These are phyloP conservation scores for Falcunculus frontatus DNA, from an alignment of 2,113 vertebrate species.

Conservation along the genomic window DNA sequence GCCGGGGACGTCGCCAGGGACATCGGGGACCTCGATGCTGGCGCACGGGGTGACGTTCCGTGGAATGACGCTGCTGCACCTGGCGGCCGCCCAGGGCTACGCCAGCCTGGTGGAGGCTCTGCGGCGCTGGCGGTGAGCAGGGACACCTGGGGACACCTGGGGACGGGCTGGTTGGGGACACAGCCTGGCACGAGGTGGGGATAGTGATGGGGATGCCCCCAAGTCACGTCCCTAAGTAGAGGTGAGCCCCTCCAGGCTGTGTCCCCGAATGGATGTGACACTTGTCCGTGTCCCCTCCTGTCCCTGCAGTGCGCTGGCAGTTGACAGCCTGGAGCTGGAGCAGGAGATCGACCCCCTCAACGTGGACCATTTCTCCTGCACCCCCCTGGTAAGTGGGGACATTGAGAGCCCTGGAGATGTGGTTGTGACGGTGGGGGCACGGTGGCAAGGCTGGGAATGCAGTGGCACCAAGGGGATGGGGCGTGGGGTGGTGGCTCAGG, in stretches of 20 bases:
- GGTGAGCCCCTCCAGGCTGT: neutral
- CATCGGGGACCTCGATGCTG: neutral
- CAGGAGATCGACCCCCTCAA: constrained; percentile 92
- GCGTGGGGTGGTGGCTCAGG: no score
- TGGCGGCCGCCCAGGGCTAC: neutral
- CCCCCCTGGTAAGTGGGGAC: constrained; percentile 75
- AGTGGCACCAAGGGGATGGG: no score
- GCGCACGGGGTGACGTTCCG: neutral
- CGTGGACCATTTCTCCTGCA: constrained; percentile 94
- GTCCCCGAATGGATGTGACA: neutral
- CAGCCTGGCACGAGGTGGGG: rapidly evolving
- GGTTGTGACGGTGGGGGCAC: neutral
- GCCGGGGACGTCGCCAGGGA: neutral
- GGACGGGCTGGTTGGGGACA: neutral
- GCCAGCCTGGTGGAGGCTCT: neutral
- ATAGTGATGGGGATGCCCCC: no score
- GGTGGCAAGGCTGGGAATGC: neutral
- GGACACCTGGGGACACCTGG: neutral
- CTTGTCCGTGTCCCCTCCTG: neutral
- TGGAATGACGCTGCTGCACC: neutral
- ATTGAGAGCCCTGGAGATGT: neutral
- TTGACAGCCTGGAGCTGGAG: constrained; percentile 72
- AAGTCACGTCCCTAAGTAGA: no score
- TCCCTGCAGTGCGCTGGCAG: neutral
- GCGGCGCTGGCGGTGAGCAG: neutral